Conservation (phyloP, 1,140 invertebrate genomes). For the Drosophila repleta region DNA sequence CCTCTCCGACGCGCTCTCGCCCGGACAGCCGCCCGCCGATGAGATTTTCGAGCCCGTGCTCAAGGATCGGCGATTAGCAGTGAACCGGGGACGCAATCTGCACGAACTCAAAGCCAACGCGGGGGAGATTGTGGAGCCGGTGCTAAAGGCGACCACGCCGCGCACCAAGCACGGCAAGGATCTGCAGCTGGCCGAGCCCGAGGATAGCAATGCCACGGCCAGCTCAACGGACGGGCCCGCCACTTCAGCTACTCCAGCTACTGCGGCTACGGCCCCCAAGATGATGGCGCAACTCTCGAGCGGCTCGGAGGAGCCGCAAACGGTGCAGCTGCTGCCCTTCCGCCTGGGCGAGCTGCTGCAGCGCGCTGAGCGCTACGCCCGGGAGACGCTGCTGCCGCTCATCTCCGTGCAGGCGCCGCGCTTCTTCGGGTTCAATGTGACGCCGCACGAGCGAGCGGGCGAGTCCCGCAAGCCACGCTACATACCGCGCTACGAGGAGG, state of each 20-base stretch:
- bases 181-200: slow-evolving; percentile 58
- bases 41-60: slow-evolving; percentile 84
- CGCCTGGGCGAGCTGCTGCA: slow-evolving; percentile 90
- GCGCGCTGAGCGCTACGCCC: slow-evolving; percentile 91
- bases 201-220: slow-evolving; percentile 9
- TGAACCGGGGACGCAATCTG: slow-evolving; percentile 73
- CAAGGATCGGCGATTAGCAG: slow-evolving; percentile 57
- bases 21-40: slow-evolving; percentile 47
- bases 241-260: not conserved
- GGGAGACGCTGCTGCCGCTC: slow-evolving; percentile 89
- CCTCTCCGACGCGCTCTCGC: slow-evolving; percentile 83
- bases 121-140: slow-evolving; percentile 89
- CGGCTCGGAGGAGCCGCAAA: slow-evolving; percentile 84
- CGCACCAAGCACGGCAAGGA: slow-evolving; percentile 84
- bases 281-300: slow-evolving; percentile 55
- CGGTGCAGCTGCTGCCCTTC: slow-evolving; percentile 91
- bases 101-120: slow-evolving; percentile 67
- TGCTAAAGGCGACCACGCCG: slow-evolving; percentile 86
- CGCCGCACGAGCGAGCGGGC: slow-evolving; percentile 37
- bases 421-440: slow-evolving; percentile 85
- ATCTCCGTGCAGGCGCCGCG: slow-evolving; percentile 91
- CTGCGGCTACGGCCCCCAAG: slow-evolving; percentile 27
- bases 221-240: not conserved
- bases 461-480: slow-evolving; percentile 78
- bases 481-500: slow-evolving; percentile 79